phyloP scores from a whole-genome alignment of 2,113 vertebrate species.

The Zosterops pallidus region DNA sequence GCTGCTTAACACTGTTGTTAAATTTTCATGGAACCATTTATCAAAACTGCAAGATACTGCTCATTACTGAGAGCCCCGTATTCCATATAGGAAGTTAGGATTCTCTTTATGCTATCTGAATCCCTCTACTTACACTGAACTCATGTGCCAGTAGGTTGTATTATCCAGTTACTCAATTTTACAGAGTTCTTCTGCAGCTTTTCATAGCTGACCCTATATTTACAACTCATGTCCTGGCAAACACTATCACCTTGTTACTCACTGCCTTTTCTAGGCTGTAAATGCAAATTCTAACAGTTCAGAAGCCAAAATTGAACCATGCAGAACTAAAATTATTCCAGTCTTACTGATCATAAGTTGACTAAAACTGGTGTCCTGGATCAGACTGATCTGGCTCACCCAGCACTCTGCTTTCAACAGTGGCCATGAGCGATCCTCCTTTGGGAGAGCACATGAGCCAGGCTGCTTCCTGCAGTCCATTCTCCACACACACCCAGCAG shows the following conservation, averaged over 20 bases:
- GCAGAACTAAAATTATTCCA: background rate
- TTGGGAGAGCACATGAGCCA: background rate
- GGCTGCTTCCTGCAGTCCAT: background rate
- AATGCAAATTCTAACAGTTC: background rate
- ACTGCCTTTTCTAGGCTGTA: background rate
- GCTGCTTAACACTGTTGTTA: background rate
- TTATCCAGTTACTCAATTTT: background rate
- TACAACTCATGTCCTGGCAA: background rate
- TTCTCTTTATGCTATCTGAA: background rate
- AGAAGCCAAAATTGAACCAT: background rate
- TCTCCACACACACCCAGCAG: background rate
- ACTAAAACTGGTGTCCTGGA: background rate
- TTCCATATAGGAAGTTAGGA: background rate
- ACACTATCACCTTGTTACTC: background rate
- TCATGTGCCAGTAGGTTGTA: background rate
- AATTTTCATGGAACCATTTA: background rate
- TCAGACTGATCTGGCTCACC: rapidly evolving
- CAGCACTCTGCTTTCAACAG: background rate
- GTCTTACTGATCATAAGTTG: background rate
- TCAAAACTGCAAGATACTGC: background rate
- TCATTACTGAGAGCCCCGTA: background rate
- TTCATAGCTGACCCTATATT: background rate
- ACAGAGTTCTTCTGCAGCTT: background rate
- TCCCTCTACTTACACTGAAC: background rate
- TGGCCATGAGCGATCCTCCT: background rate